phyloP scores from a whole-genome alignment of 2,113 vertebrate genomes.

The Saccopteryx leptura region DNA sequence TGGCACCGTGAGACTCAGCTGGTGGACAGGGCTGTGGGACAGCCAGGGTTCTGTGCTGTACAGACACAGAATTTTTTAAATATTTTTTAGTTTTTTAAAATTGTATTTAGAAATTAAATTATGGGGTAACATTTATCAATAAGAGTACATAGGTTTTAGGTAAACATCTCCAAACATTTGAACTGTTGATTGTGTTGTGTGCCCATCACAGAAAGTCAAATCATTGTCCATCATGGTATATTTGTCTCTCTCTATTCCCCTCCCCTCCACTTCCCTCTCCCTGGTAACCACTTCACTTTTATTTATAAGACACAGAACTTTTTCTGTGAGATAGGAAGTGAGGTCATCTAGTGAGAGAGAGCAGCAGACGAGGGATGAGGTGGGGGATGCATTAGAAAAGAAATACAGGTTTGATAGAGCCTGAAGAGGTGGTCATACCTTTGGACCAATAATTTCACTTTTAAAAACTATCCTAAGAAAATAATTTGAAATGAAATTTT shows the following conservation, averaged over 20 bases:
- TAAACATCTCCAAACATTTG: too few species aligned
- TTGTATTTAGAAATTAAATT: too few species aligned
- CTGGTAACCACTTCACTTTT: too few species aligned
- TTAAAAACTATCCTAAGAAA: constrained; percentile 1
- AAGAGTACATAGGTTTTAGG: too few species aligned
- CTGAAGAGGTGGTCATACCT: background rate
- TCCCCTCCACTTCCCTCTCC: too few species aligned
- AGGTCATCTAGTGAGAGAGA: background rate
- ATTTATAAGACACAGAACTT: background rate
- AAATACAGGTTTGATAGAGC: background rate
- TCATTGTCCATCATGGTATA: too few species aligned
- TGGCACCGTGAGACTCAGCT: background rate
- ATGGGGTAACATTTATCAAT: too few species aligned
- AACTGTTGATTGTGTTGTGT: too few species aligned
- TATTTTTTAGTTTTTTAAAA: too few species aligned
- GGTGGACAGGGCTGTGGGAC: background rate
- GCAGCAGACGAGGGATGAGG: background rate
- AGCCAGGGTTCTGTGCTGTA: background rate
- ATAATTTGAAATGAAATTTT: background rate
- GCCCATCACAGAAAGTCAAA: too few species aligned
- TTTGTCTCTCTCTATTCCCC: too few species aligned
- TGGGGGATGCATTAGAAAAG: background rate
- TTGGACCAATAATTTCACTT: background rate
- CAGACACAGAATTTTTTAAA: background rate
- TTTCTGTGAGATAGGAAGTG: background rate